Evolutionary conservation across 1,140 invertebrate genomes (phyloP), one percentile per base, ranked within the genome.

Genomic region (Nephotettix cincticeps): DNA sequence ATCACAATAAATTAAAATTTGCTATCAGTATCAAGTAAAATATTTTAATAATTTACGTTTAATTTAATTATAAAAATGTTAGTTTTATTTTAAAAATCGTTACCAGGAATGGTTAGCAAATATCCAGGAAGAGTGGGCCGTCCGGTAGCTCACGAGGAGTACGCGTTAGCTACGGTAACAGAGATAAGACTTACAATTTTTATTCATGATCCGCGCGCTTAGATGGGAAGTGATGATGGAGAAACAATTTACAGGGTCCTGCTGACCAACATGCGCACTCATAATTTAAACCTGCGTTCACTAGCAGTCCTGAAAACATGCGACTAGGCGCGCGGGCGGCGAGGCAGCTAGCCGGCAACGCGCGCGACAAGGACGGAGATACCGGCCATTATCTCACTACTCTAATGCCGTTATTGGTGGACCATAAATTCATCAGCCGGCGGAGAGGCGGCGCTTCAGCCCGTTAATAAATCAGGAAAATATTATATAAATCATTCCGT

Each of bases 331-430:
- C 36, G 36, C 36, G 36, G 17, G 36, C 36, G 36, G 17, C 6
- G 17, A 17, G 36, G 36, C 6, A 40, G 36, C 6, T 40, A 61
- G 56, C 17, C 6, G 17, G 17, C 56, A 3, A 19, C 21, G 6
- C 14, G 27, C 14, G 3, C 19, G 27, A 27, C 21, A 27, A 61
- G 56, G 27, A 9, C 6, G 14, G 27, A 61, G 56, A 61, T 61
- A 9, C 19, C 56, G 19, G 27, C 56, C 56, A 61, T 61, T 61
- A 61, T 61, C 56, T 61, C 56, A 61, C 56, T 61, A 61, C 19
- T 61, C 28, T 61, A 61, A 61, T 61, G 56, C 56, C 56, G 56
- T 61, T 61, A 61, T 61, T 61, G 56, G 56, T 27, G 17, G 56
- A 14, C 21, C 27, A 61, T 61, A 61, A 61, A 61, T 61, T 61